Evolutionary conservation across 2,797 vertebrate species (phyloP).

Genomic region (Tapirus indicus): DNA sequence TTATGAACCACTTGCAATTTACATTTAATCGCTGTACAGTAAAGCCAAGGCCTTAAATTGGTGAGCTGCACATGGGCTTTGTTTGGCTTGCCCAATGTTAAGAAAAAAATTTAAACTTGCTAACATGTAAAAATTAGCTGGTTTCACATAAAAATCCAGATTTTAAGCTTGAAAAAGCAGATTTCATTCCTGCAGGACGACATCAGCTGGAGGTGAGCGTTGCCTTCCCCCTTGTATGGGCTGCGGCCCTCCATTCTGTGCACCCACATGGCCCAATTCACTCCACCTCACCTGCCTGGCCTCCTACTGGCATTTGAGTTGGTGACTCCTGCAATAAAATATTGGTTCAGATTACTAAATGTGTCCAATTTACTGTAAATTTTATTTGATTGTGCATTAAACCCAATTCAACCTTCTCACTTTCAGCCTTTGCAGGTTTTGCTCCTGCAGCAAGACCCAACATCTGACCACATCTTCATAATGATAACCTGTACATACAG

Average conservation of each 20-base stretch:
- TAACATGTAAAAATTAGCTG: slow-evolving; percentile 49
- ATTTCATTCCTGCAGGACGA: background rate
- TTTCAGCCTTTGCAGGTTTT: background rate
- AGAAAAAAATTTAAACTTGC: slow-evolving; percentile 50
- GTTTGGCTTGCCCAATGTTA: background rate
- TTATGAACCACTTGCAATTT: slow-evolving; percentile 43
- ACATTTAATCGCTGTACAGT: background rate
- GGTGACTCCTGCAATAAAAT: background rate
- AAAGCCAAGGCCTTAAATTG: background rate
- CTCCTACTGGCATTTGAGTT: background rate
- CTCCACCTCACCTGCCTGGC: background rate
- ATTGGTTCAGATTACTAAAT: background rate
- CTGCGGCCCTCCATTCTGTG: background rate
- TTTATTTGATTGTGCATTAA: background rate
- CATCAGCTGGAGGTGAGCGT: background rate
- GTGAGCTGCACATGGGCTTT: background rate
- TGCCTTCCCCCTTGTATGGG: background rate
- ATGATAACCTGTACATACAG: background rate
- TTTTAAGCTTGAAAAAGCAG: background rate
- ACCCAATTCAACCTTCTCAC: background rate
- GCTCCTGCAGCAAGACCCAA: background rate
- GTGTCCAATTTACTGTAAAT: background rate
- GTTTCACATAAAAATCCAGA: slow-evolving; percentile 50
- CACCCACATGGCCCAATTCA: background rate
- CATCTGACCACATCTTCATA: background rate